Conservation (phyloP, 2,888 invertebrate genomes). For the Halictus ligatus region DNA sequence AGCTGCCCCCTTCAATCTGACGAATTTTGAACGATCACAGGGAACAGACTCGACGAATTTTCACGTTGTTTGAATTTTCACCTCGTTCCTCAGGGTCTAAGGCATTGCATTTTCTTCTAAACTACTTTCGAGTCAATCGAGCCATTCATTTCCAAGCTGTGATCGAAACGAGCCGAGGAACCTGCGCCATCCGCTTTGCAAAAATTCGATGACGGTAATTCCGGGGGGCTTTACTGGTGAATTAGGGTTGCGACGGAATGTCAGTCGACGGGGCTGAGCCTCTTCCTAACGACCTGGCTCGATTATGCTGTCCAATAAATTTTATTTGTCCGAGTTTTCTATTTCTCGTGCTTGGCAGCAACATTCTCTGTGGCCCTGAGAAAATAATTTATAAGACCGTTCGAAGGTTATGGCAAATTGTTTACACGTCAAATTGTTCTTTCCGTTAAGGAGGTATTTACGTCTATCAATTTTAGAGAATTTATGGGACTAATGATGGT, state of each 20-base stretch:
- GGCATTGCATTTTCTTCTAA: neutral
- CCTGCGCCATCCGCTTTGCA: neutral
- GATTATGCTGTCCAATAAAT: conserved; percentile 16
- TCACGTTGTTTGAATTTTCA: neutral
- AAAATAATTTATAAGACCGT: too few species aligned
- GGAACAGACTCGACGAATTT: conserved; percentile 8
- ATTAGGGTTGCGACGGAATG: conserved; percentile 13
- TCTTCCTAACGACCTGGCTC: conserved; percentile 17
- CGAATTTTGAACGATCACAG: conserved; percentile 41
- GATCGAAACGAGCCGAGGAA: neutral
- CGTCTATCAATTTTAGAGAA: too few species aligned
- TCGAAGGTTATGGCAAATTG: too few species aligned
- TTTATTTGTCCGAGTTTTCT: neutral
- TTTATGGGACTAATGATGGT: too few species aligned
- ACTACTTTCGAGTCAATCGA: neutral
- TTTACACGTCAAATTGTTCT: too few species aligned
- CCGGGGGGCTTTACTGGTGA: neutral
- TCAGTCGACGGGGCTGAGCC: conserved; percentile 14
- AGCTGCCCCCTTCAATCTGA: conserved; percentile 18
- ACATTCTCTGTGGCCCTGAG: too few species aligned
- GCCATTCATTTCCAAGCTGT: neutral
- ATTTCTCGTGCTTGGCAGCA: too few species aligned
- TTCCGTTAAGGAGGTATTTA: too few species aligned
- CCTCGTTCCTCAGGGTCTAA: neutral
- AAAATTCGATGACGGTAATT: neutral